A percentile compares a stretch with the other conserved stretches of the same genome.
These are phyloP conservation scores for Otis tarda DNA, from an alignment of 2,113 vertebrate genomes.

Conservation along the genomic window DNA sequence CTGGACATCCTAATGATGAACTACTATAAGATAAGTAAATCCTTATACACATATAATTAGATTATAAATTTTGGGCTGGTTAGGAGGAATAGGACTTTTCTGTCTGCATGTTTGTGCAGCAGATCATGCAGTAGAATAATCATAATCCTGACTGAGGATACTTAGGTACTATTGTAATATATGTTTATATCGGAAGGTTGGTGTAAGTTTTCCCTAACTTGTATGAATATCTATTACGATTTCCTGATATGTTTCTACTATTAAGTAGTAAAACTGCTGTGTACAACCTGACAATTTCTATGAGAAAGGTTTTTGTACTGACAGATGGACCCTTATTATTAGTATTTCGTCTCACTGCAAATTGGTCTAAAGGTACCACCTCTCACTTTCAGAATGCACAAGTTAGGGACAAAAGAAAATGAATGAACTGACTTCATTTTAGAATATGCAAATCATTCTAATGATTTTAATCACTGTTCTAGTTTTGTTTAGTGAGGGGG, in stretches of 20 bases:
- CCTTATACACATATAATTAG: neutral
- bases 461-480: neutral
- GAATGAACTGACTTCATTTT: neutral
- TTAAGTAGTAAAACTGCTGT: neutral
- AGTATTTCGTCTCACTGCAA: neutral
- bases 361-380: neutral
- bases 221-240: neutral
- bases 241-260: neutral
- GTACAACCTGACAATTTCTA: neutral
- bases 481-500: too few species aligned
- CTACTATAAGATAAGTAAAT: neutral
- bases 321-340: neutral
- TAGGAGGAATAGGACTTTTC: neutral
- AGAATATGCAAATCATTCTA: neutral
- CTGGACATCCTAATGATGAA: neutral
- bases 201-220: neutral
- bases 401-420: neutral
- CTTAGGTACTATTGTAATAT: neutral
- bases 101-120: neutral
- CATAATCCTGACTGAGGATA: neutral
- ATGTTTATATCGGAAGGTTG: neutral
- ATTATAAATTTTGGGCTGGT: neutral
- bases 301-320: neutral
- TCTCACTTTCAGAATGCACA: neutral
- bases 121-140: neutral